These are phyloP conservation scores for Ceyx erithaca DNA, from an alignment of 2,797 vertebrate species.

Conservation along the genomic window DNA sequence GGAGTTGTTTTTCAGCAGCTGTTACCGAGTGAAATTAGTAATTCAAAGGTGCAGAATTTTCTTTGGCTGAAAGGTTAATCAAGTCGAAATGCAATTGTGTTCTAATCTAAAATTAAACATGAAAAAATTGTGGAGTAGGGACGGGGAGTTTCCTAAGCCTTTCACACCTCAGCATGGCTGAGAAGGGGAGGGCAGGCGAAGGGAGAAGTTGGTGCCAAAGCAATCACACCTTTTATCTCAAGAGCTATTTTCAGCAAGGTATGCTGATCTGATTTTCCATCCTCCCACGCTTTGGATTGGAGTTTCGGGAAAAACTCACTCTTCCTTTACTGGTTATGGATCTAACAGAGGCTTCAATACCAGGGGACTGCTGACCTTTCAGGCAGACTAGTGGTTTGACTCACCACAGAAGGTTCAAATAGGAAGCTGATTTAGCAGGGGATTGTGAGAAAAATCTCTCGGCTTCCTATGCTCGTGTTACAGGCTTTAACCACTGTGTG, in stretches of 20 bases:
- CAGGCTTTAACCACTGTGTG: neutral
- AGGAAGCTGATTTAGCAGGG: neutral
- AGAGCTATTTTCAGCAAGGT: constrained; percentile 40
- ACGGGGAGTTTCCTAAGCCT: constrained; percentile 32
- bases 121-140: neutral
- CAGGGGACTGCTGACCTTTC: neutral
- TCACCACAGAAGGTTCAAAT: neutral
- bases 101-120: constrained; percentile 34
- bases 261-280: constrained; percentile 36
- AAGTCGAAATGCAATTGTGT: constrained; percentile 10
- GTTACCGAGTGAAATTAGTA: constrained; percentile 28
- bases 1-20: constrained; percentile 16
- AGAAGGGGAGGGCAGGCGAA: neutral
- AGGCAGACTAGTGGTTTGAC: neutral
- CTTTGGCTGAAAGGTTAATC: neutral
- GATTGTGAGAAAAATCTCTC: neutral
- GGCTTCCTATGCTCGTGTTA: neutral
- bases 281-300: neutral
- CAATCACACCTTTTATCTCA: constrained; percentile 33
- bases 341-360: neutral
- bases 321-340: neutral
- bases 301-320: neutral
- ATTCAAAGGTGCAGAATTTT: neutral
- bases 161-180: neutral
- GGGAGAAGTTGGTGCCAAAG: neutral